phyloP scores from a whole-genome alignment of 2,113 vertebrate genomes.

The Bucco capensis region DNA sequence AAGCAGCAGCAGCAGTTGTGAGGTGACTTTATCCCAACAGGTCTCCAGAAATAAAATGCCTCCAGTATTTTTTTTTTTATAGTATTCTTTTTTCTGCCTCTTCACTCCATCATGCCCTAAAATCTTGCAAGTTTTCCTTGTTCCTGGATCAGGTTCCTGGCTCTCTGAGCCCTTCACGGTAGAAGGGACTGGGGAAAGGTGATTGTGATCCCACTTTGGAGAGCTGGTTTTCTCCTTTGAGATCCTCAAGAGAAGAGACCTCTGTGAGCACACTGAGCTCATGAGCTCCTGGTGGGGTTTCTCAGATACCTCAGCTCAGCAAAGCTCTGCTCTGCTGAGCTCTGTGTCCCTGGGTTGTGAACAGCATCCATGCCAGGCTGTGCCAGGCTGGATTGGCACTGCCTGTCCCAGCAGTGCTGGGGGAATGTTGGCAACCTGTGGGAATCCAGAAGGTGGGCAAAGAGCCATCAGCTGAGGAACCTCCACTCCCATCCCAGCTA shows the following conservation, averaged over 20 bases:
- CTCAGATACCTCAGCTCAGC: neutral
- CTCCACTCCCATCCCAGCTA: accelerated
- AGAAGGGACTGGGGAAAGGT: neutral
- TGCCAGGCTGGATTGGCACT: neutral
- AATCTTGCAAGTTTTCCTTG: neutral
- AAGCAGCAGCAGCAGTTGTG: neutral
- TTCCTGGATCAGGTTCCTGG: neutral
- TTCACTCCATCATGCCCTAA: neutral
- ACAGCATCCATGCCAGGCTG: neutral
- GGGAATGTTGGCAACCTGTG: neutral
- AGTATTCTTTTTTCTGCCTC: neutral
- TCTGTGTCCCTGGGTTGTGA: neutral
- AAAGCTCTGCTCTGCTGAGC: neutral
- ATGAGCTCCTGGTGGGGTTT: neutral
- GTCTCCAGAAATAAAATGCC: neutral
- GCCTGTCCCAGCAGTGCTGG: accelerated
- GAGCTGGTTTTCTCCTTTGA: neutral
- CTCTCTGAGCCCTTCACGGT: neutral
- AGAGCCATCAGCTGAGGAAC: neutral
- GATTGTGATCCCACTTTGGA: neutral
- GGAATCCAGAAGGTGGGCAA: neutral
- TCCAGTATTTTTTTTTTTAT: neutral
- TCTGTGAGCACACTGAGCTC: accelerated
- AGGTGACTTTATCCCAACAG: neutral
- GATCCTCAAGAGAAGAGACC: neutral